Percentiles rank a stretch among this genome's conserved stretches.
Conservation (phyloP, 2,797 vertebrate genomes). For the Sebastes oblongus region DNA sequence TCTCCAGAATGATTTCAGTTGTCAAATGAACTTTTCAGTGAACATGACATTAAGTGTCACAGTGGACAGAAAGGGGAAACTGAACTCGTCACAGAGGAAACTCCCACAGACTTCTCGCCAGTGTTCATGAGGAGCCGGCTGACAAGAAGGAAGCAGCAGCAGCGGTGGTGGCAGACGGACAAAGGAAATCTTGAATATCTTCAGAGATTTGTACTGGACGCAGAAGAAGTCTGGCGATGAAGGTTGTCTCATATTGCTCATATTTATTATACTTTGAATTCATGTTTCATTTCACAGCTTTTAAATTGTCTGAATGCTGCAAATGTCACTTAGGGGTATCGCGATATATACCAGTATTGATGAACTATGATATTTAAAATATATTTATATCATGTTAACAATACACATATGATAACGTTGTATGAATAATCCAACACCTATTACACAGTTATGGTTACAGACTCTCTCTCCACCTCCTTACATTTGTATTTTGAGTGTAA, state of each 20-base stretch:
- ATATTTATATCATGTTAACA: not conserved
- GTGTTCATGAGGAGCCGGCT: not conserved
- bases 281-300: not conserved
- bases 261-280: not conserved
- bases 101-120: conserved; percentile 43
- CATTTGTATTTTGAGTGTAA: not conserved
- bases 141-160: conserved; percentile 19
- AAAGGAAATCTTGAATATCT: not conserved
- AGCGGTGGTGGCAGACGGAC: not conserved
- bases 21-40: not conserved
- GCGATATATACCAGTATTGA: too few species aligned
- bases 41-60: not conserved
- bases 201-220: not conserved
- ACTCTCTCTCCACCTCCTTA: not conserved
- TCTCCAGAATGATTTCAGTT: not conserved
- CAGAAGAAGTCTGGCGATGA: not conserved
- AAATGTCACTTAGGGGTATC: not conserved
- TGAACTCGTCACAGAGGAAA: conserved; percentile 41
- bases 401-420: not conserved
- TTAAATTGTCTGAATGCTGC: not conserved
- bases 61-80: conserved; percentile 58
- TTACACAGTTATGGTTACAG: not conserved
- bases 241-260: not conserved
- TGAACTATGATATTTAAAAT: not conserved
- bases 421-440: not conserved